Conservation (phyloP, 2,888 invertebrate species). For the Monoplex corrugatus region DNA sequence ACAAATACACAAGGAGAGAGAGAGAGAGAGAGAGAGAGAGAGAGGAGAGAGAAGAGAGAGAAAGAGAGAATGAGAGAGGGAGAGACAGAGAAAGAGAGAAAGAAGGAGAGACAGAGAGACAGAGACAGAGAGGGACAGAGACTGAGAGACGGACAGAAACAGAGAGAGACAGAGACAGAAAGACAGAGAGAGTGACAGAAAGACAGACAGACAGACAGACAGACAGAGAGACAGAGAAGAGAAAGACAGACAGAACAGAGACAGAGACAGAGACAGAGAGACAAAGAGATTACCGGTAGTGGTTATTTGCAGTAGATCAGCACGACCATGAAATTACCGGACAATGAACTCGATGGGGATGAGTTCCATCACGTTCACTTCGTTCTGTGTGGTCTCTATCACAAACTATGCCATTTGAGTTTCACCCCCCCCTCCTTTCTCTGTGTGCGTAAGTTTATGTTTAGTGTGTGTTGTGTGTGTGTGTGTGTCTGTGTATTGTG, state of each 20-base stretch:
- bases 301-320: too few species aligned
- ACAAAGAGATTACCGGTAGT: too few species aligned
- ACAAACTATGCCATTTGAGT: too few species aligned
- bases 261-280: constrained; percentile 1
- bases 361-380: too few species aligned
- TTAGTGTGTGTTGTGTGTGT: too few species aligned
- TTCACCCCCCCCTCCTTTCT: too few species aligned
- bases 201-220: neutral
- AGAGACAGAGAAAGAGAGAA: neutral
- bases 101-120: constrained; percentile 13
- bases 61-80: neutral
- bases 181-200: neutral
- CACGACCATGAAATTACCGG: too few species aligned
- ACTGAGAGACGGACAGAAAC: neutral
- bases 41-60: neutral
- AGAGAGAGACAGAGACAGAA: constrained; percentile 23
- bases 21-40: too few species aligned
- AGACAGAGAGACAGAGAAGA: neutral
- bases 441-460: too few species aligned
- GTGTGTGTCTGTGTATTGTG: too few species aligned
- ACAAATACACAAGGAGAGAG: neutral
- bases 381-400: too few species aligned
- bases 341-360: too few species aligned
- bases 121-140: constrained; percentile 16
- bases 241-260: neutral